Base-by-base conservation (phyloP, 2,888 invertebrate genomes). In the Blastobasis adustella region DNA sequence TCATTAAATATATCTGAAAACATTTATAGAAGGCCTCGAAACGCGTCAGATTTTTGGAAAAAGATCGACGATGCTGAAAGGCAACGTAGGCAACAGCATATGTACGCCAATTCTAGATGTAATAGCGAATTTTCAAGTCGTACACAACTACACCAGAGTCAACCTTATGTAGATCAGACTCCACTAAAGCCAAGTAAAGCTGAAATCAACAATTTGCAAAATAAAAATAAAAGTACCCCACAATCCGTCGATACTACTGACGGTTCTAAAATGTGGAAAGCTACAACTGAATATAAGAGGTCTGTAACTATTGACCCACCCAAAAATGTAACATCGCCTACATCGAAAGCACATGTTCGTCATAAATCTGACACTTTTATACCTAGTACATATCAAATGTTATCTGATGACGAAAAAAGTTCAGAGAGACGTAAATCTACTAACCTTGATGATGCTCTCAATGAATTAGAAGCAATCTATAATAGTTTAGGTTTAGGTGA, bases 391-490 rank as follows among this genome's bases (percentile, higher is more conserved):
- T 79, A 75, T 66, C 71, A 85, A 82, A 61, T 86, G 71, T 76
- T 79, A 54, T 88, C 89, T 54, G 82, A 89, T 47, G 86, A 90
- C 50, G 89, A 90, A 61, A 83, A 81, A 61, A 74, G 68, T 62
- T 87, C 87, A 51, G 87, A 88, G 63, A 81, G 89, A 63, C 82
- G 91, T 61, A 94, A 93, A 75, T 94, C 94, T 4, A 92, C 93
- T 10, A 96, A 96, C 76, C 88, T 96, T 43, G 96, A 96, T 71
- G 96, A 97, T 69, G 97, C 97, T 50, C 90, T 97, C 37, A 93
- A 93, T 65, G 97, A 97, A 79, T 79, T 97, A 51, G 97, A 97
- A 86, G 94, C 94, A n/a, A 96, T 97, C 69, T 95, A 96, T 71
- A 95, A 96, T 64, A 96, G 95, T 65, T 89, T 97, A 52, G 93